Percentiles rank a stretch among this genome's conserved stretches.
phyloP scores from a whole-genome alignment of 2,797 vertebrate species.

The Loris lydekkerianus region DNA sequence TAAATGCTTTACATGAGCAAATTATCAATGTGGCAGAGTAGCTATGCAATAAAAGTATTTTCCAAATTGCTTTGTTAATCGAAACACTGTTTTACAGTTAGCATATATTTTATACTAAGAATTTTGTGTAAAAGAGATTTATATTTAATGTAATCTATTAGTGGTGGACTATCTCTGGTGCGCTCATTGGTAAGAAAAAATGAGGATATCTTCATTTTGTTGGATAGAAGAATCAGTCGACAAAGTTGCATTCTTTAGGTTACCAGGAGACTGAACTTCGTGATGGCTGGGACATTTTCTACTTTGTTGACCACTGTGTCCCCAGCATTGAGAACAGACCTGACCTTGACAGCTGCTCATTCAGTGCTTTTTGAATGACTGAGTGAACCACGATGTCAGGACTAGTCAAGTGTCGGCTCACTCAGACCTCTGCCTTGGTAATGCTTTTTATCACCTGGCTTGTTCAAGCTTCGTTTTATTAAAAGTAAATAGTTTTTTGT shows the following conservation, averaged over 20 bases:
- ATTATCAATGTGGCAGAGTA: neutral
- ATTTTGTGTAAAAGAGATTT: neutral
- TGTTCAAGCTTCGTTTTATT: neutral
- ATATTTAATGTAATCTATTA: neutral
- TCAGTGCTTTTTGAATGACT: neutral
- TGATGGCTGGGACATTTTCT: neutral
- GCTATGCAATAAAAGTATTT: neutral
- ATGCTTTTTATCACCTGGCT: slow-evolving; percentile 1
- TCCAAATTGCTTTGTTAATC: slow-evolving; percentile 30
- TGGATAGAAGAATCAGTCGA: neutral
- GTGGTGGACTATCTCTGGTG: neutral
- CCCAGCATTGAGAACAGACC: neutral
- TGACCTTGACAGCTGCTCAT: neutral
- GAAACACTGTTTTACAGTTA: slow-evolving; percentile 31
- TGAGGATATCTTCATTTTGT: neutral
- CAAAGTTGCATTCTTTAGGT: slow-evolving; percentile 7
- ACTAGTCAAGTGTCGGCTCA: neutral
- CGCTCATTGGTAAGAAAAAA: neutral
- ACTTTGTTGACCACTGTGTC: neutral
- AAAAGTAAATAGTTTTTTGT: neutral
- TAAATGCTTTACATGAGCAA: neutral
- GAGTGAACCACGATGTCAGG: neutral
- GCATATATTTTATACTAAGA: neutral
- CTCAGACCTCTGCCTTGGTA: neutral
- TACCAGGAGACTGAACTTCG: neutral